These are phyloP conservation scores for Kryphioiulus occultus DNA, from an alignment of 2,888 invertebrate species.

Conservation along the genomic window DNA sequence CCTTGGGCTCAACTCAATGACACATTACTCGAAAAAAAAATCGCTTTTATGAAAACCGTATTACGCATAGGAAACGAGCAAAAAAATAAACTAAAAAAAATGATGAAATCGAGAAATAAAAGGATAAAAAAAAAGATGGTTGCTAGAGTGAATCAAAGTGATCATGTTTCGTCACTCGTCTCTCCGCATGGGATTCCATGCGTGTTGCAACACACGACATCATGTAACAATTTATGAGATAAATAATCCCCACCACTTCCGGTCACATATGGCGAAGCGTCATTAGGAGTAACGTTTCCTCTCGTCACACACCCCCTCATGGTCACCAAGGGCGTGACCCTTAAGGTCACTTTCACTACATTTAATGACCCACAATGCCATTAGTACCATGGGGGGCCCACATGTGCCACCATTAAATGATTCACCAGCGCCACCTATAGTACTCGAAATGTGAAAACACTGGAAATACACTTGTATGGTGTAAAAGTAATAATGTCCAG, in stretches of 20 bases:
- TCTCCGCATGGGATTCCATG: conserved; percentile 12
- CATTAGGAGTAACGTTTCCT: background rate
- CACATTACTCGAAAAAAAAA: background rate
- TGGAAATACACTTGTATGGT: too few species aligned
- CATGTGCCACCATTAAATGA: too few species aligned
- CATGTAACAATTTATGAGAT: conserved; percentile 19
- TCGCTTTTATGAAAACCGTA: background rate
- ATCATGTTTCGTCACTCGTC: background rate
- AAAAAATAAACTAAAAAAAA: too few species aligned
- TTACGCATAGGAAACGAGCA: background rate
- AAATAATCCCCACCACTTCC: conserved; percentile 6
- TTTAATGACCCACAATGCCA: background rate
- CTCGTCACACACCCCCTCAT: background rate
- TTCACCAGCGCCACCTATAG: too few species aligned
- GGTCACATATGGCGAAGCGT: background rate
- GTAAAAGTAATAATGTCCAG: too few species aligned
- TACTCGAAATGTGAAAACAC: too few species aligned
- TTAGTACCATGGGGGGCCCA: too few species aligned
- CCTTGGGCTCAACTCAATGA: background rate
- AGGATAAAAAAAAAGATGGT: background rate
- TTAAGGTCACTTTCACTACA: background rate
- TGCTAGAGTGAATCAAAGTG: conserved; percentile 1
- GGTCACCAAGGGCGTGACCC: background rate
- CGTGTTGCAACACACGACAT: conserved; percentile 6
- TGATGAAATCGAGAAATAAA: background rate